Conservation (phyloP, 2,888 invertebrate species). For the Dryocosmus kuriphilus region DNA sequence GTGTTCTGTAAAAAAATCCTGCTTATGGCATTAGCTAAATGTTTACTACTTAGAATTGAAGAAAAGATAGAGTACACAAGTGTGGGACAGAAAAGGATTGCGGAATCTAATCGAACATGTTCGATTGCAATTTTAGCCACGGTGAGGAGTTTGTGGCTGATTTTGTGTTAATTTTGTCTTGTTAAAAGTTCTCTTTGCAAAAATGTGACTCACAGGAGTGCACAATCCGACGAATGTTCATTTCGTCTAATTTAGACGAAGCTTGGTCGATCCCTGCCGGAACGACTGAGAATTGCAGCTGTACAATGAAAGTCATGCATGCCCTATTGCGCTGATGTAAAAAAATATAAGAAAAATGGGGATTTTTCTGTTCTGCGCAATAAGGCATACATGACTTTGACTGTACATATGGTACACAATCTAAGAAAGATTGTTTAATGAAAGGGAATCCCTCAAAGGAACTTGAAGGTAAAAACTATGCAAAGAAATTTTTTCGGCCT, state of each 20-base stretch:
- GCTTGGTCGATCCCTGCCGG: slow-evolving; percentile 12
- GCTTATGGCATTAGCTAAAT: background rate
- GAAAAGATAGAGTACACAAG: background rate
- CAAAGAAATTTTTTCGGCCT: slow-evolving; percentile 1
- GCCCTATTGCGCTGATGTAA: too few species aligned
- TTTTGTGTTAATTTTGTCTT: slow-evolving; percentile 9
- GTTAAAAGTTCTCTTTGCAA: background rate
- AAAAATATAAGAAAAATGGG: too few species aligned
- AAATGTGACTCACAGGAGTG: slow-evolving; percentile 21
- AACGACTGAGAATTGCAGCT: background rate
- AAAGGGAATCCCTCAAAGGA: background rate
- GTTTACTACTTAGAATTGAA: background rate
- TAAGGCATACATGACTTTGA: too few species aligned
- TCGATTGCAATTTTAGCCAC: background rate
- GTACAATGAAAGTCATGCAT: too few species aligned
- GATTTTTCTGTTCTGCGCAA: too few species aligned
- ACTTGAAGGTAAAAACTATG: background rate
- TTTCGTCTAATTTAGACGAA: slow-evolving; percentile 11
- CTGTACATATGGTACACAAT: too few species aligned
- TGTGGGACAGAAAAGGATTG: background rate
- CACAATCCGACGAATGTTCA: background rate
- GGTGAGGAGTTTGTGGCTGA: background rate
- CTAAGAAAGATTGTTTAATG: background rate
- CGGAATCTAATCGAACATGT: slow-evolving; percentile 2
- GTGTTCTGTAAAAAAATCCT: background rate